Evolutionary conservation across 2,888 invertebrate species (phyloP).

Genomic region (Euproctis similis): DNA sequence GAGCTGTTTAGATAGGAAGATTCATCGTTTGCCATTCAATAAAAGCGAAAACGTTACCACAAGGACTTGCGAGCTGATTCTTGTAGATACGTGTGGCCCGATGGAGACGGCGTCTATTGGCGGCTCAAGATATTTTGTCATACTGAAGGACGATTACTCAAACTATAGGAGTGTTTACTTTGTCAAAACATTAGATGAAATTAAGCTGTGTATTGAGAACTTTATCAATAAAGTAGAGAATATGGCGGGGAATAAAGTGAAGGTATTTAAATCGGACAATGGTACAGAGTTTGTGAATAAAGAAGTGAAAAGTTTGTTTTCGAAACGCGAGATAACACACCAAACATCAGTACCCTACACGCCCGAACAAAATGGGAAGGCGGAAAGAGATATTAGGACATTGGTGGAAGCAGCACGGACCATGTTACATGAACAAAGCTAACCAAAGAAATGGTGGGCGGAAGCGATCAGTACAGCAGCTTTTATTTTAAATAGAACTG

Average conservation of each 20-base stretch:
- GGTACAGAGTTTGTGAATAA: slow-evolving; percentile 6
- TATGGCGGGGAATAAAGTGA: background rate
- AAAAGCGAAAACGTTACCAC: slow-evolving; percentile 1
- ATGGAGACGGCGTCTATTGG: slow-evolving; percentile 6
- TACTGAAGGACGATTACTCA: slow-evolving; percentile 8
- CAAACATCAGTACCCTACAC: slow-evolving; percentile 4
- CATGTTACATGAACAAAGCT: background rate
- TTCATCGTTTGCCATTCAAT: background rate
- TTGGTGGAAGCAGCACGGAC: too few species aligned
- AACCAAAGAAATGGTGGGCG: background rate
- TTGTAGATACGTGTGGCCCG: slow-evolving; percentile 5
- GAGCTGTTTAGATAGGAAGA: background rate
- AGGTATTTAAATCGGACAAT: slow-evolving; percentile 3
- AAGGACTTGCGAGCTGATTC: slow-evolving; percentile 2
- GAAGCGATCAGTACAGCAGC: background rate
- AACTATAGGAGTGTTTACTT: slow-evolving; percentile 2
- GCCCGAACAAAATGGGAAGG: too few species aligned
- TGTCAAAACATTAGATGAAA: slow-evolving; percentile 1
- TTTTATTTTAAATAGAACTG: background rate
- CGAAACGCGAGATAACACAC: too few species aligned
- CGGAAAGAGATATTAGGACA: too few species aligned
- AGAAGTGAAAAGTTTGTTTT: slow-evolving; percentile 1
- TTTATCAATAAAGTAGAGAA: background rate
- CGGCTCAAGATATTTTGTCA: slow-evolving; percentile 8
- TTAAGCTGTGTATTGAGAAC: background rate